Conservation (phyloP, 2,113 vertebrate species). For the Cyprinodon tularosa region DNA sequence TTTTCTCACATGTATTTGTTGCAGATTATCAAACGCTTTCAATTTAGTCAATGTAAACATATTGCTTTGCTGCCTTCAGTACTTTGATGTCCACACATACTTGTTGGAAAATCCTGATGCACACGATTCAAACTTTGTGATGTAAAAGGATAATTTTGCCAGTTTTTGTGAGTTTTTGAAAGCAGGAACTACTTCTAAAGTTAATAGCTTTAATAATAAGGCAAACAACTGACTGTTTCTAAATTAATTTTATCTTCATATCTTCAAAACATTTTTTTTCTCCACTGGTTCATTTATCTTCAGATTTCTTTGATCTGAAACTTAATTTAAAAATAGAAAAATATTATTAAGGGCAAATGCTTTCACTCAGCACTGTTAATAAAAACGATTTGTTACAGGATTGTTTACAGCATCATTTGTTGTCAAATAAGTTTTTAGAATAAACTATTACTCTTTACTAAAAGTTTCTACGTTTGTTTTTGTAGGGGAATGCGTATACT, state of each 20-base stretch:
- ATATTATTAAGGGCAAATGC: neutral
- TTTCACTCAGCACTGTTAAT: slow-evolving; percentile 1
- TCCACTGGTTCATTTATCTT: neutral
- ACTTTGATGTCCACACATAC: no score
- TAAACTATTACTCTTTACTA: slow-evolving; percentile 18
- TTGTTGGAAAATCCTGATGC: no score
- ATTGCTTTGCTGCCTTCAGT: no score
- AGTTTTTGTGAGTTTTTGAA: no score
- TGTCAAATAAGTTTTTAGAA: slow-evolving; percentile 30
- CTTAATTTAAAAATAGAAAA: neutral
- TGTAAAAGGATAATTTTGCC: no score
- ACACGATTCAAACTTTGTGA: no score
- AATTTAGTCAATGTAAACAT: no score
- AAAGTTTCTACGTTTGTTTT: neutral
- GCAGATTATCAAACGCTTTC: no score
- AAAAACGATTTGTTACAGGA: neutral
- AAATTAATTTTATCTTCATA: neutral
- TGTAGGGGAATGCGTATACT: neutral
- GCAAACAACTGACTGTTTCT: neutral
- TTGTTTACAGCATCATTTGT: neutral
- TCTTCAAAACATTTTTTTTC: neutral
- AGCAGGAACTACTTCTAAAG: no score
- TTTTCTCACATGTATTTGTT: neutral
- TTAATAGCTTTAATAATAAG: neutral
- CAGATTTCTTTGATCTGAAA: neutral